Evolutionary conservation across 2,888 invertebrate species (phyloP), one percentile per base, ranked within the genome.

Genomic region (Schizotus pectinicornis): DNA sequence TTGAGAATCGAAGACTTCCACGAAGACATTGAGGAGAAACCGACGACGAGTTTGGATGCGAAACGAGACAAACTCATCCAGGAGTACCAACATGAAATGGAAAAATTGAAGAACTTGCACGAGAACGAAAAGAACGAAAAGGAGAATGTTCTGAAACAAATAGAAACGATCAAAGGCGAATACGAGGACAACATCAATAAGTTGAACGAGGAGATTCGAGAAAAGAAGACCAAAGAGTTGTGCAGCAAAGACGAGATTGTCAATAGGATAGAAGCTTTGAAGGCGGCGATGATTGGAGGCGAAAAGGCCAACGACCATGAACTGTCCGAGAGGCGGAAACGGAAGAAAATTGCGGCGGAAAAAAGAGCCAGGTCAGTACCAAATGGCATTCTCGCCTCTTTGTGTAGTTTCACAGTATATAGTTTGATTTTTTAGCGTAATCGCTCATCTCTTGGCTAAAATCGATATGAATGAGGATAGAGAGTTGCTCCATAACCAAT

Each of bases 221-320:
- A 79, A 12, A 79, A 75, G 68, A 58, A 76, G n/a, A 64, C 69
- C 2, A 56, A 65, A 32, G 74, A 78, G 56, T 71, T 74, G 58
- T 75, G 78, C 22, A 67, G 72, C 0, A 79, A 82, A 55, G 79
- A 81, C 8, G 79, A 79, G 56, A 79, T 78, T 7, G 57, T 82
- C 7, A 75, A 72, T 34, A 72, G 79, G 47, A 78, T 79, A 6
- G 75, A 75, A 72, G 83, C 84, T 56, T 81, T 93, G 12, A 88
- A 93, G 73, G 84, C 87, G 39, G 85, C 87, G 49, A 85, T 94
- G 81, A 90, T 94, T 36, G 92, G 92, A 1, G 92, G 92, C 0
- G 92, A 93, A 72, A 83, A 87, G 65, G 88, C 86, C 0, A 82
- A 89, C 72, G 91, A 93, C 76, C 81, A 82, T 35, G 88, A 88